Evolutionary conservation across 1,140 invertebrate genomes (phyloP), one percentile per base, ranked within the genome.

Genomic region (Drosophila ohnishii): DNA sequence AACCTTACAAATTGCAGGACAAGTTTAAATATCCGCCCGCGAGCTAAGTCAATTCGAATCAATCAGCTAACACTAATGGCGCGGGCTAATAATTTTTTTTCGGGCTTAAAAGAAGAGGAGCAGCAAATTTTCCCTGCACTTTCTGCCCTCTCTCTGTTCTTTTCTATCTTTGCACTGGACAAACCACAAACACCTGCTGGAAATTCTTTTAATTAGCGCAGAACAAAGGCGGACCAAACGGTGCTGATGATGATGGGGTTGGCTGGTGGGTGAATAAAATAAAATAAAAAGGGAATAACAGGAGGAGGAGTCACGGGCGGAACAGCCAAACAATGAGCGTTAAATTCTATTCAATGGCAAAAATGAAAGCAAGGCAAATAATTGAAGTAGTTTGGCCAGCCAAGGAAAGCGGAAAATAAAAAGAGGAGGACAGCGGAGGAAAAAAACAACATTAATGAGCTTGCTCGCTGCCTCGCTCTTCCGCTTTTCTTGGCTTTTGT

Each of bases 281-380:
- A 48, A 28, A 28, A 28, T 28, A 28, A 5, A 28, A 28, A 22
- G 22, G 22, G 34, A 66, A 25, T 34, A 35, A 44, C 57, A 56
- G 65, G 30, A 19, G 51, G 55, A 37, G 53, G 62, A 42, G 61
- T 39, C 13, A 35, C 48, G n/a, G 53, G 66, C 69, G 48, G 50
- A 76, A 59, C 62, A 62, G 69, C 47, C 78, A 81, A 85, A 85
- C 82, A 85, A 86, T 85, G 81, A 78, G 74, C 81, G 82, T 85
- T 86, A 86, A 81, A 86, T 85, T 85, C 81, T 86, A 85, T 85
- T 85, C 82, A 85, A 86, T 85, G 82, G 78, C 57, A 78, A 62
- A 78, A 78, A 76, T 81, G 81, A 85, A 86, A 86, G 81, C 69
- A 85, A 80, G 70, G 78, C 78, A 81, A 85, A 85, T 85, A 85